phyloP scores from a whole-genome alignment of 2,113 vertebrate genomes.

The Psilopogon haemacephalus region DNA sequence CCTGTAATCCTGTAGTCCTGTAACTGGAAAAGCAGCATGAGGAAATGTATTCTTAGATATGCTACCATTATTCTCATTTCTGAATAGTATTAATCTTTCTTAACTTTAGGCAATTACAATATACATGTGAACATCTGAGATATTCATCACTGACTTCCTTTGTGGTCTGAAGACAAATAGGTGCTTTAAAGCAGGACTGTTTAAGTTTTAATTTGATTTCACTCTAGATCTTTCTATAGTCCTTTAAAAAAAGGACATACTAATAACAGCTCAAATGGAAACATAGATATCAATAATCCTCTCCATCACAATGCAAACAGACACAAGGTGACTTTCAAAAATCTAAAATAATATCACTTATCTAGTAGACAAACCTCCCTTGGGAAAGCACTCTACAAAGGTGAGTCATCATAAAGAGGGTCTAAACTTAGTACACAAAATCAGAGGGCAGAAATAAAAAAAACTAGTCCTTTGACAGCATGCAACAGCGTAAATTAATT shows the following conservation, averaged over 20 bases:
- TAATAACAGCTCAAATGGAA: not conserved
- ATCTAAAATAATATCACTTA: not conserved
- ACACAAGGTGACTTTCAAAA: not conserved
- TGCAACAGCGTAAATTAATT: not conserved
- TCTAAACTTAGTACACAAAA: not conserved
- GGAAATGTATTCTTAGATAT: slow-evolving; percentile 1
- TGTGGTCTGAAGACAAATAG: not conserved
- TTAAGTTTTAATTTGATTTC: not conserved
- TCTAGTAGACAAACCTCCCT: not conserved
- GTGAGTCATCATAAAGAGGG: not conserved
- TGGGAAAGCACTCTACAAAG: not conserved
- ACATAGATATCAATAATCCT: not conserved
- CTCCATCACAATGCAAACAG: not conserved
- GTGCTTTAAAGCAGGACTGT: not conserved
- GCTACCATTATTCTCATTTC: not conserved
- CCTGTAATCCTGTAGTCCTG: too few species aligned
- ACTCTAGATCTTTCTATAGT: not conserved
- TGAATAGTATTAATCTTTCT: not conserved
- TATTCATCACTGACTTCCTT: not conserved
- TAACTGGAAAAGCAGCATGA: not conserved
- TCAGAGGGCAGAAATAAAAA: not conserved
- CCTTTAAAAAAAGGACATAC: not conserved
- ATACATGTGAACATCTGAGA: not conserved
- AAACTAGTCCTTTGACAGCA: not conserved
- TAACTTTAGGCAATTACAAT: not conserved